A percentile compares a stretch with the other conserved stretches of the same genome.
These are phyloP conservation scores for Phodopus roborovskii DNA, from an alignment of 2,113 vertebrate genomes.

Conservation along the genomic window DNA sequence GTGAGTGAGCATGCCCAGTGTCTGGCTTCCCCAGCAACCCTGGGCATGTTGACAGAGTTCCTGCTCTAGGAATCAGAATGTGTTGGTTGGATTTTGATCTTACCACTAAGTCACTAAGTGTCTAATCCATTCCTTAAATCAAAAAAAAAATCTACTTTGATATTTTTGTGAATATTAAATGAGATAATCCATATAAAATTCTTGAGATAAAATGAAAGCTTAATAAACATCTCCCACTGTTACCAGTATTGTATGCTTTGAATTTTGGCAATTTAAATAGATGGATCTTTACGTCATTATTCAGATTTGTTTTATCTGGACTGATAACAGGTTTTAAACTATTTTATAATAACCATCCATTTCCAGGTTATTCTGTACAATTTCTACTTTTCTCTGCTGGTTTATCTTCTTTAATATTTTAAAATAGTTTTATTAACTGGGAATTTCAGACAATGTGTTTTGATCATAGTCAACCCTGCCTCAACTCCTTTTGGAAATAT, in stretches of 20 bases:
- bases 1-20: not conserved
- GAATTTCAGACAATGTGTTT: not conserved
- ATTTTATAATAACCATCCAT: not conserved
- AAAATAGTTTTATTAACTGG: not conserved
- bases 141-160: too few species aligned
- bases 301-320: slow-evolving; percentile 13
- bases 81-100: too few species aligned
- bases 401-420: not conserved
- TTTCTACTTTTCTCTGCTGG: slow-evolving; percentile 39
- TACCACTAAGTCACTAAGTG: too few species aligned
- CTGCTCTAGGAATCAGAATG: too few species aligned
- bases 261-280: not conserved
- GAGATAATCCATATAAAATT: not conserved
- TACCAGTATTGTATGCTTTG: not conserved
- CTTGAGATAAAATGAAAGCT: not conserved
- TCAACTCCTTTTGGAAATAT: not conserved
- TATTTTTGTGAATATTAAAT: too few species aligned
- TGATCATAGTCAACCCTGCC: not conserved
- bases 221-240: not conserved
- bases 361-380: not conserved
- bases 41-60: too few species aligned
- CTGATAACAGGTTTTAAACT: not conserved
- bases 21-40: too few species aligned
- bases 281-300: slow-evolving; percentile 7
- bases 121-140: too few species aligned